These are phyloP conservation scores for Myrmecobius fasciatus DNA, from an alignment of 2,113 vertebrate species.

Conservation along the genomic window DNA sequence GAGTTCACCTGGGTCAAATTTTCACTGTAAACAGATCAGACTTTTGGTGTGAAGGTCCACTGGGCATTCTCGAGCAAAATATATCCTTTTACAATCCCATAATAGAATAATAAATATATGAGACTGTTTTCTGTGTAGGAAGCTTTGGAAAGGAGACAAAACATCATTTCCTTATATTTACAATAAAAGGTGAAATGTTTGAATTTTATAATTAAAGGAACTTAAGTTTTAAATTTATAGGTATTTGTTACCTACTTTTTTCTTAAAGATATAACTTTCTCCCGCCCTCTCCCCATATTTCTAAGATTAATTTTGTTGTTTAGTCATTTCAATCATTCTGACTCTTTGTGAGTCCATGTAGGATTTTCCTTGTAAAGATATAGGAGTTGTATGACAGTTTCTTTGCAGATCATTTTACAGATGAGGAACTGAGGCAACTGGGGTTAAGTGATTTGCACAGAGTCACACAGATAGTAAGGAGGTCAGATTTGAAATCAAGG, in stretches of 20 bases:
- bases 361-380: too few species aligned
- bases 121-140: slow-evolving; percentile 74
- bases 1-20: slow-evolving; percentile 66
- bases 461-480: not conserved
- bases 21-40: slow-evolving; percentile 66
- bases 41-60: slow-evolving; percentile 75
- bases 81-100: slow-evolving; percentile 71
- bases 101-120: slow-evolving; percentile 81
- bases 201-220: slow-evolving; percentile 68
- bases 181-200: slow-evolving; percentile 49
- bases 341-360: not conserved
- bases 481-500: not conserved
- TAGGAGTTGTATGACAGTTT: not conserved
- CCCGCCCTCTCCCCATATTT: slow-evolving; percentile 43
- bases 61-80: slow-evolving; percentile 73
- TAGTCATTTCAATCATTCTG: not conserved
- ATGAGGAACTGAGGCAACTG: not conserved
- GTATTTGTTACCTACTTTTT: slow-evolving; percentile 7
- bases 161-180: slow-evolving; percentile 71
- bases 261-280: slow-evolving; percentile 47
- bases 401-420: not conserved
- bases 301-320: slow-evolving; percentile 52
- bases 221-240: slow-evolving; percentile 58
- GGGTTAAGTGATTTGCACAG: not conserved
- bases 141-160: slow-evolving; percentile 73